Percentiles rank a stretch among this genome's conserved stretches.
Conservation (phyloP, 2,888 invertebrate genomes). For the Operophtera brumata region DNA sequence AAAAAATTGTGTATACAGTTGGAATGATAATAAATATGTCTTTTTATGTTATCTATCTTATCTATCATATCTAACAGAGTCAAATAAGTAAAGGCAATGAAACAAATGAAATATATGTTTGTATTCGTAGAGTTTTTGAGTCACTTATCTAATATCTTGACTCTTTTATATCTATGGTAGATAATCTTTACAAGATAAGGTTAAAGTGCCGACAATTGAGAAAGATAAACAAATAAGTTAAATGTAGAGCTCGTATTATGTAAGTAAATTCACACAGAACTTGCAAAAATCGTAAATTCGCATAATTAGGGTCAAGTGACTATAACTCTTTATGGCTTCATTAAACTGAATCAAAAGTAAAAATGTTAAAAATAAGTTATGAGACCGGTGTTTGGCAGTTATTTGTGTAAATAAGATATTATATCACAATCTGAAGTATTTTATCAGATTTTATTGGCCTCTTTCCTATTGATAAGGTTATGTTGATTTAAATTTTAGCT, state of each 20-base stretch:
- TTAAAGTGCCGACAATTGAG: neutral
- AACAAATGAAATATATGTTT: too few relatives aligned
- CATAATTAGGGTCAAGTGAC: constrained; percentile 12
- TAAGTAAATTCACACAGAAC: constrained; percentile 13
- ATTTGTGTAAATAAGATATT: neutral
- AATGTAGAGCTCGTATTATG: constrained; percentile 3
- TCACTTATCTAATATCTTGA: neutral
- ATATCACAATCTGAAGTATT: constrained; percentile 4
- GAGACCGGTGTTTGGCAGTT: neutral
- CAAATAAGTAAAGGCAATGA: too few relatives aligned
- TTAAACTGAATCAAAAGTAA: neutral
- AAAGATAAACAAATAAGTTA: neutral
- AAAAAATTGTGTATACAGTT: too few relatives aligned
- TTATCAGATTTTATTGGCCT: constrained; percentile 13
- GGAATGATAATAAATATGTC: too few relatives aligned
- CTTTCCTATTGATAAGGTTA: constrained; percentile 8
- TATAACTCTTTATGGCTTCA: constrained; percentile 8
- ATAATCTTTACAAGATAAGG: neutral
- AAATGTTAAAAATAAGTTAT: neutral
- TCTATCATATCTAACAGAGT: too few relatives aligned
- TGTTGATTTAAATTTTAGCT: neutral
- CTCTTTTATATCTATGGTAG: neutral
- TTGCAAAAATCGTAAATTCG: constrained; percentile 11
- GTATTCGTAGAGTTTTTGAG: neutral
- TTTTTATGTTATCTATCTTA: too few relatives aligned